Conservation (phyloP, 2,797 vertebrate genomes). For the Perodicticus potto region DNA sequence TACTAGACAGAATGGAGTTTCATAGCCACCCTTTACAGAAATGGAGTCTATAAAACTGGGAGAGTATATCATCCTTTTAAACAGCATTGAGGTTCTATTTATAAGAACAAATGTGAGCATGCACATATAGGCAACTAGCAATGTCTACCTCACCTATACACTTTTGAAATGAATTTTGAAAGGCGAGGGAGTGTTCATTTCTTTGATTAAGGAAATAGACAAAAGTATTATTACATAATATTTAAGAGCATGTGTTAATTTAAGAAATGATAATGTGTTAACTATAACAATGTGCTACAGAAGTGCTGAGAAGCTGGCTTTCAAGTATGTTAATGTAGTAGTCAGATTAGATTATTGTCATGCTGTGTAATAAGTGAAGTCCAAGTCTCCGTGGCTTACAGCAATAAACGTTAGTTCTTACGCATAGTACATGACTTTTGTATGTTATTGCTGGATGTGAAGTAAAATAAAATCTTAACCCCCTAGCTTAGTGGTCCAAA, state of each 20-base stretch:
- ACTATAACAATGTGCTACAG: background rate
- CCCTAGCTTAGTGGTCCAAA: background rate
- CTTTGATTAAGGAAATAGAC: background rate
- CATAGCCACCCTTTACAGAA: background rate
- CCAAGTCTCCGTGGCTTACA: background rate
- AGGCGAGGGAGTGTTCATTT: background rate
- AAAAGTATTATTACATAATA: background rate
- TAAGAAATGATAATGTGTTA: background rate
- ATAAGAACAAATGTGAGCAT: background rate
- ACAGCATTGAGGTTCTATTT: background rate
- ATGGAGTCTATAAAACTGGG: background rate
- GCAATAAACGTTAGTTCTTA: background rate
- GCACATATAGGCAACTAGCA: background rate
- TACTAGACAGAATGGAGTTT: background rate
- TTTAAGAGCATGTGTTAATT: background rate
- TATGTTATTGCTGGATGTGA: background rate
- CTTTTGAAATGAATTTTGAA: constrained; percentile 33
- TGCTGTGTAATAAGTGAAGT: background rate
- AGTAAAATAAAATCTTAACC: background rate
- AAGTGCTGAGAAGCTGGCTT: background rate
- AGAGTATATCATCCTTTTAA: background rate
- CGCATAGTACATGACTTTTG: background rate
- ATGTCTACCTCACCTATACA: background rate
- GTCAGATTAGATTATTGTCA: background rate
- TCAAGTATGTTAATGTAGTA: background rate